These are phyloP conservation scores for Mionectes olivaceus DNA, from an alignment of 2,797 vertebrate species.

Conservation along the genomic window DNA sequence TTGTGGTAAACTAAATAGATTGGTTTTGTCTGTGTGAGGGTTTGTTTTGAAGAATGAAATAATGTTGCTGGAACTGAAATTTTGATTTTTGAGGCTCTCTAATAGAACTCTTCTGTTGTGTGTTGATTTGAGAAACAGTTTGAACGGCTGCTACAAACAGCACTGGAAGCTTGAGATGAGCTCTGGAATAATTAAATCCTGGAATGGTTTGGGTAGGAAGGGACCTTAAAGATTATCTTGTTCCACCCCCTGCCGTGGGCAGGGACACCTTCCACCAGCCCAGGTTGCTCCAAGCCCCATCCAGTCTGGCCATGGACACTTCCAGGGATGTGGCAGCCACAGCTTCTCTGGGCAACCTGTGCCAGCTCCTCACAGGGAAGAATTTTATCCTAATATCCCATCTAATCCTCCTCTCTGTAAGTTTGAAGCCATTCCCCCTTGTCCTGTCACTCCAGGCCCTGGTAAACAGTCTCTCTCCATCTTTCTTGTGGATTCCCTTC, in stretches of 20 bases:
- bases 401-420: neutral
- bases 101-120: neutral
- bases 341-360: neutral
- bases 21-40: neutral
- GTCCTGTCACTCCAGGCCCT: neutral
- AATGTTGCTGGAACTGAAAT: conserved; percentile 11
- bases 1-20: conserved; percentile 42
- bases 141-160: neutral
- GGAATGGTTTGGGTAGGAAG: neutral
- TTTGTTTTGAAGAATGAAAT: conserved; percentile 41
- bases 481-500: fast-evolving
- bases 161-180: neutral
- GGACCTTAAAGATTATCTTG: neutral
- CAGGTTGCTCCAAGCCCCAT: fast-evolving
- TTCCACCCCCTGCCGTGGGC: neutral
- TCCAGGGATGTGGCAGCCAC: neutral
- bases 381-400: neutral
- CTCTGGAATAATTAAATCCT: neutral
- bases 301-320: neutral
- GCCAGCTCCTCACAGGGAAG: neutral
- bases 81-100: neutral
- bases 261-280: neutral
- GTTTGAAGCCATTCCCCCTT: neutral
- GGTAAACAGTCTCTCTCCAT: neutral
- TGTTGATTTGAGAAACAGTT: neutral